Base-by-base conservation (phyloP, 2,888 invertebrate genomes). In the Choreutis nemorana region DNA sequence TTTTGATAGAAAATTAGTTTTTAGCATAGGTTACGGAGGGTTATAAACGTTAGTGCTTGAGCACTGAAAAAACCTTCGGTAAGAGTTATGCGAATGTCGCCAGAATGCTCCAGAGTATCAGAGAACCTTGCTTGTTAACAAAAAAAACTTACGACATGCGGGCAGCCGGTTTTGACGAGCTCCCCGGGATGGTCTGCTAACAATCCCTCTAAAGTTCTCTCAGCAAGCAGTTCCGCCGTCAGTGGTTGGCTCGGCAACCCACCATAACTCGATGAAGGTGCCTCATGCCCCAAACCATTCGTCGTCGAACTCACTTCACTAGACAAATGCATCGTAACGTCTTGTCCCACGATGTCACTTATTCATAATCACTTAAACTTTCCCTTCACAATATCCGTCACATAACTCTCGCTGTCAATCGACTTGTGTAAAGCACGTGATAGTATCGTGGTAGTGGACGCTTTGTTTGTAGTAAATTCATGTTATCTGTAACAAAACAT, bases 181-280 rank as follows among this genome's bases (percentile, higher is more conserved):
- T 94, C 94, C 10, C 94, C 95, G 2, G 94, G 94, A 73, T 95
- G 94, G 55, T 95, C 94, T 30, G 92, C 89, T 35, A 95, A 72
- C 36, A 93, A 80, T 28, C 91, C 90, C 58, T 92, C 92, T 37
- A 93, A 72, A 2, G 93, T 91, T 40, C 92, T 81, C 55, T 94
- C 93, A 26, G 91, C 90, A 41, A 93, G 70, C 27, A 90, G 81
- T 60, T 92, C 92, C 4, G 91, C 91, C 13, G 91, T 91, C 61
- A 92, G 62, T 14, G 85, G 82, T 53, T 83, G 83, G 36, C 82
- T 83, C 3, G 80, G 64, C 28, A 81, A 45, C 20, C 56, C 49
- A 24, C 58, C 53, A 37, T 78, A 80, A 39, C 70, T 75, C 30
- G 81, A 78, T 12, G 77, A 60, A 26, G 80, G 77, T 5, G 73